Evolutionary conservation across 2,113 vertebrate genomes (phyloP), one percentile per base, ranked within the genome.

Genomic region (Anthoscopus minutus): DNA sequence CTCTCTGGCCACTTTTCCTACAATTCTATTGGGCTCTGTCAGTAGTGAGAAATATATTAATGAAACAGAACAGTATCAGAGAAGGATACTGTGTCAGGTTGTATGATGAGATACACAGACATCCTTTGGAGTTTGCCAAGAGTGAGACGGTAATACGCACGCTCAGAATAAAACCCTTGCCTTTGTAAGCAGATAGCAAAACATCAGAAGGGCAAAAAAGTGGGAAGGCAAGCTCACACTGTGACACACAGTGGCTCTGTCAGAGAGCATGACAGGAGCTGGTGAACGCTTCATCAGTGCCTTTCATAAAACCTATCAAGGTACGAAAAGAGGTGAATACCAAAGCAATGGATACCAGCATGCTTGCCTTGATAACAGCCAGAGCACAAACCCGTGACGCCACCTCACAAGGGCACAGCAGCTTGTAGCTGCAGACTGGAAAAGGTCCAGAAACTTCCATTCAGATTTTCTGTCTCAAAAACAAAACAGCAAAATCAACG

Each of bases 51-150:
- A 93, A 93, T 16, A 54, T 56, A 56, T 86, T 93, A 95, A 90
- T 93, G 92, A 93, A 92, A 94, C 23, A 66, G 64, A 96, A 20
- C 7, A 27, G 53, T 78, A 81, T 86, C 88, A 94, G 57, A 70
- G 66, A 87, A 93, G 65, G 83, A 71, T 91, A 72, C 85, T 77
- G 72, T 93, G 54, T 82, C 86, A 85, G 61, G 58, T 58, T 74
- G 60, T 80, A 70, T 94, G 73, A 89, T 91, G 74, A 94, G 81
- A 74, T 81, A 85, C 65, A 76, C 77, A 94, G 92, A 85, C 47
- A 80, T 85, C 84, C 66, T 87, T 71, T 91, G 64, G 88, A 77
- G 42, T 88, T 69, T 81, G 69, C 78, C 62, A 87, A 45, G 66
- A 89, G 53, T 28, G 80, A 81, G 45, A 92, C 82, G 84, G 76